phyloP scores from a whole-genome alignment of 2,888 invertebrate genomes.

The Steinernema carpocapsae region DNA sequence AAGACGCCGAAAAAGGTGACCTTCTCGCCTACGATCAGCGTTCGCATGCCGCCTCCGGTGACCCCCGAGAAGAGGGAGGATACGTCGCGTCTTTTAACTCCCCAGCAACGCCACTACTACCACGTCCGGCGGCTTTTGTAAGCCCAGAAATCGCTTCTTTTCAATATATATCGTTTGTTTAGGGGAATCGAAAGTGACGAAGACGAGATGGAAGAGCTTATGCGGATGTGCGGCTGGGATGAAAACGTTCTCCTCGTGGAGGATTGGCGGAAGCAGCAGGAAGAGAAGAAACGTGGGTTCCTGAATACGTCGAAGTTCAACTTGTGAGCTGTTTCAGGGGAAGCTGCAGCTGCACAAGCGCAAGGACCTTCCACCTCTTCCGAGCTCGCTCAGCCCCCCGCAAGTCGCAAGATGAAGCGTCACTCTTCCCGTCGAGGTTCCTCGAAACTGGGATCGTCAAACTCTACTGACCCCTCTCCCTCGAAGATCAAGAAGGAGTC shows the following conservation, averaged over 20 bases:
- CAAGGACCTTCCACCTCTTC: too few species aligned
- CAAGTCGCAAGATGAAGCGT: not conserved
- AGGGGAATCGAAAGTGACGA: conserved; percentile 21
- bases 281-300: not conserved
- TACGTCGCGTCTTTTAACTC: not conserved
- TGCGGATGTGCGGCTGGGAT: conserved; percentile 15
- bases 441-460: not conserved
- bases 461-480: not conserved
- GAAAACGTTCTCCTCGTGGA: conserved; percentile 4
- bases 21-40: conserved; percentile 5
- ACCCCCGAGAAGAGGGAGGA: not conserved
- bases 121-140: not conserved
- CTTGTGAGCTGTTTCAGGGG: not conserved
- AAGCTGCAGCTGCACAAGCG: not conserved
- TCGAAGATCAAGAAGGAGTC: not conserved
- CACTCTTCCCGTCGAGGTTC: not conserved
- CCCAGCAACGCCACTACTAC: not conserved
- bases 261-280: not conserved
- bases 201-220: not conserved
- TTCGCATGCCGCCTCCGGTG: not conserved
- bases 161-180: not conserved
- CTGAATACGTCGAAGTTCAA: not conserved
- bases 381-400: too few species aligned
- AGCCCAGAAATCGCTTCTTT: not conserved
- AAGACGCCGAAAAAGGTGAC: conserved; percentile 23